Conservation (phyloP, 2,797 vertebrate species). For the Peromyscus aztecus region DNA sequence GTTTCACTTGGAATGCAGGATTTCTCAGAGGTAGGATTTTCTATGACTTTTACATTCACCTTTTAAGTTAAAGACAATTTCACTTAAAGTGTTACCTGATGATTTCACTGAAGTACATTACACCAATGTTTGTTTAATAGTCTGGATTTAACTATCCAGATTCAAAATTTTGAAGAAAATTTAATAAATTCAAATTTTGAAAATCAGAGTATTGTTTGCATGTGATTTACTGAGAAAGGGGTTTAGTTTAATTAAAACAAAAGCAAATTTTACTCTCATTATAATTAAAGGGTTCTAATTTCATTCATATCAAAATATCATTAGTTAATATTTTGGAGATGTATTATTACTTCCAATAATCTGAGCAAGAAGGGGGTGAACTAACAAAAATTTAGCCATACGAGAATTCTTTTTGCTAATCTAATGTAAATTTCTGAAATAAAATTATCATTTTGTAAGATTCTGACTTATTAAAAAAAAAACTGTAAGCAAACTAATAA, state of each 20-base stretch:
- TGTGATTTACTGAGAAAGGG: background rate
- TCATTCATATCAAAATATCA: slow-evolving; percentile 56
- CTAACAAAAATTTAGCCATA: slow-evolving; percentile 37
- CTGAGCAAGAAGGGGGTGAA: background rate
- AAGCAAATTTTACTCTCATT: slow-evolving; percentile 55
- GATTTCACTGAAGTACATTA: slow-evolving; percentile 25
- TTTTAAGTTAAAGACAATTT: slow-evolving; percentile 70
- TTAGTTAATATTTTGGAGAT: background rate
- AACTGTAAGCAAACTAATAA: slow-evolving; percentile 11
- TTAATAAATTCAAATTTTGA: slow-evolving; percentile 57
- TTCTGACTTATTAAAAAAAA: slow-evolving; percentile 8
- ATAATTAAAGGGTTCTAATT: slow-evolving; percentile 46
- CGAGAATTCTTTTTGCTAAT: slow-evolving; percentile 50
- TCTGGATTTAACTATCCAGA: slow-evolving; percentile 34
- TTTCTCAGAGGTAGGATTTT: slow-evolving; percentile 12
- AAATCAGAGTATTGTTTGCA: slow-evolving; percentile 51
- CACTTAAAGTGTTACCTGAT: slow-evolving; percentile 79
- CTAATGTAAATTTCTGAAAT: slow-evolving; percentile 56
- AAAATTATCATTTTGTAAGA: slow-evolving; percentile 62
- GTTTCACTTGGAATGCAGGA: slow-evolving; percentile 44
- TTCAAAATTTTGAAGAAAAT: slow-evolving; percentile 19
- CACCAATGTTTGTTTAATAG: slow-evolving; percentile 34
- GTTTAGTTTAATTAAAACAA: slow-evolving; percentile 29
- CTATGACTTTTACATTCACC: slow-evolving; percentile 56
- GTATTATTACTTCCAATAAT: slow-evolving; percentile 33